These are phyloP conservation scores for Asbolus verrucosus DNA, from an alignment of 1,140 invertebrate species.

Conservation along the genomic window DNA sequence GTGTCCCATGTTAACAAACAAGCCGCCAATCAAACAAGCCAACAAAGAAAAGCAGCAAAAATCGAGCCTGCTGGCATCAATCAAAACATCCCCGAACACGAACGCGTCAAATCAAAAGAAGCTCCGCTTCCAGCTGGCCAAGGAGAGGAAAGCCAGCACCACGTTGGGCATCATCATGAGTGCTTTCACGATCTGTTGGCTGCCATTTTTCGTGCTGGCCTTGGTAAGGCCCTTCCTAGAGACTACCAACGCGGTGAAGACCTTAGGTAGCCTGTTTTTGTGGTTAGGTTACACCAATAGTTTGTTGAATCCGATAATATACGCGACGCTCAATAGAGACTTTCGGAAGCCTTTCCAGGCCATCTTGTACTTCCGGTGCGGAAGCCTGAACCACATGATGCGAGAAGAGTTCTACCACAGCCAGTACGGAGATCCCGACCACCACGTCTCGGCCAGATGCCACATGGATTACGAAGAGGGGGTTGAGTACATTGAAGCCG, in stretches of 20 bases:
- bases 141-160: conserved; percentile 94
- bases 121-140: conserved; percentile 83
- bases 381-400: conserved; percentile 91
- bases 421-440: conserved; percentile 85
- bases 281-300: conserved; percentile 97
- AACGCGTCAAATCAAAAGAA: conserved; percentile 76
- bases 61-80: conserved; percentile 53
- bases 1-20: conserved; percentile 74
- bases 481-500: conserved; percentile 72
- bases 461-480: conserved; percentile 70
- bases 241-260: conserved; percentile 74
- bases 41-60: conserved; percentile 57
- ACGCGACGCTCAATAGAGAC: conserved; percentile 91
- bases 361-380: conserved; percentile 89
- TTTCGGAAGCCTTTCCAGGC: conserved; percentile 94
- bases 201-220: conserved; percentile 96
- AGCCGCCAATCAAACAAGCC: conserved; percentile 63
- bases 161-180: conserved; percentile 98
- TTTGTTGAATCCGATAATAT: conserved; percentile 92
- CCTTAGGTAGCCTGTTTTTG: conserved; percentile 81
- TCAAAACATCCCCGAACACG: conserved; percentile 66
- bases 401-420: conserved; percentile 92
- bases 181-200: conserved; percentile 96
- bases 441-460: conserved; percentile 65
- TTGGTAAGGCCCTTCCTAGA: conserved; percentile 86